Conservation (phyloP, 1,140 invertebrate species). For the Physella acuta region DNA sequence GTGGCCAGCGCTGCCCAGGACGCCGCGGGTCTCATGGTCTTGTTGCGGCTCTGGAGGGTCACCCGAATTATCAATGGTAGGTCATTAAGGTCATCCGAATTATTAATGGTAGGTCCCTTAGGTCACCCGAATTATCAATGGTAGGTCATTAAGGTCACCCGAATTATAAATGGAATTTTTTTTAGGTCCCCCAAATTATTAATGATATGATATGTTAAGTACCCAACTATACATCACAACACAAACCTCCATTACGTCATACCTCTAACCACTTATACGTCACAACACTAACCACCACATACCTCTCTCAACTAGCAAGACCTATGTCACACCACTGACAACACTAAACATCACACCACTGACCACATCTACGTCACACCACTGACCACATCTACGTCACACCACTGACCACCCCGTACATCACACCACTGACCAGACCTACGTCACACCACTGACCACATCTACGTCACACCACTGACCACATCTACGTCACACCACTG, state of each 20-base stretch:
- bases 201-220: background rate
- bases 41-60: conserved; percentile 53
- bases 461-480: no score
- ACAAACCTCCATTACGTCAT: background rate
- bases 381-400: background rate
- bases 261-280: background rate
- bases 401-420: no score
- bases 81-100: conserved; percentile 46
- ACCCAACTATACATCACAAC: background rate
- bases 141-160: conserved; percentile 46
- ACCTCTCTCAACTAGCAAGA: no score
- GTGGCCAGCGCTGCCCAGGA: conserved; percentile 36
- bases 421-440: no score
- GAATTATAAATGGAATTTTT: conserved; percentile 54
- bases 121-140: conserved; percentile 55
- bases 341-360: background rate
- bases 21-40: conserved; percentile 46
- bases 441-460: no score
- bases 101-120: conserved; percentile 52
- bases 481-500: no score
- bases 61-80: conserved; percentile 56
- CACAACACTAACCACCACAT: background rate
- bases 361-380: background rate
- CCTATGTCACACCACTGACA: no score
- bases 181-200: background rate